Conservation (phyloP, 2,888 invertebrate species). For the Aphidius colemani region DNA sequence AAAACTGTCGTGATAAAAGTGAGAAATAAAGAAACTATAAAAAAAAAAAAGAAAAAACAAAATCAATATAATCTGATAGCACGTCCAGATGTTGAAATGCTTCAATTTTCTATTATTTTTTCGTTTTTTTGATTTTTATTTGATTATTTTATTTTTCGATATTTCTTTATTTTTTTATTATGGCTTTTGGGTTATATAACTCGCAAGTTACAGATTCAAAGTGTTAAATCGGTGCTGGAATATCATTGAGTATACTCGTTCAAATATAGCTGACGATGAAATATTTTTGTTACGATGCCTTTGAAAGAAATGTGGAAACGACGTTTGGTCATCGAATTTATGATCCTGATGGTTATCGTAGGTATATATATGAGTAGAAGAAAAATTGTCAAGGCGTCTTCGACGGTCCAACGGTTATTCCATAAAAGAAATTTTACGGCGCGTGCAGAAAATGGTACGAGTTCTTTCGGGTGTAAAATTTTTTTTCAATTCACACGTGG, state of each 20-base stretch:
- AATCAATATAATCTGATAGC: too few species aligned
- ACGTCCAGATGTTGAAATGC: too few species aligned
- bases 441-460: constrained; percentile 26
- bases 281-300: constrained; percentile 38
- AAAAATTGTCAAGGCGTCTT: constrained; percentile 32
- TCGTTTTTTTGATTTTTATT: too few species aligned
- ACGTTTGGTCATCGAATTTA: constrained; percentile 33
- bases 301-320: constrained; percentile 15
- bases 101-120: too few species aligned
- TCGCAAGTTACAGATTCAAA: too few species aligned
- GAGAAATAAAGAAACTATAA: too few species aligned
- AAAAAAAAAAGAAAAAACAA: too few species aligned
- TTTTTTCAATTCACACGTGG: constrained; percentile 15
- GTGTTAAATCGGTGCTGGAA: too few species aligned
- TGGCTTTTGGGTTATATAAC: too few species aligned
- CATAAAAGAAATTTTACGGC: constrained; percentile 36
- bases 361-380: constrained; percentile 18
- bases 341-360: constrained; percentile 17
- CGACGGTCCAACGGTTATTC: constrained; percentile 29
- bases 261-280: constrained; percentile 15
- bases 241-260: neutral
- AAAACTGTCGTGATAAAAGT: too few species aligned
- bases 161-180: too few species aligned
- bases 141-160: too few species aligned
- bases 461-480: constrained; percentile 31